Base-by-base conservation (phyloP, 2,113 vertebrate species). In the Pluvialis apricaria region DNA sequence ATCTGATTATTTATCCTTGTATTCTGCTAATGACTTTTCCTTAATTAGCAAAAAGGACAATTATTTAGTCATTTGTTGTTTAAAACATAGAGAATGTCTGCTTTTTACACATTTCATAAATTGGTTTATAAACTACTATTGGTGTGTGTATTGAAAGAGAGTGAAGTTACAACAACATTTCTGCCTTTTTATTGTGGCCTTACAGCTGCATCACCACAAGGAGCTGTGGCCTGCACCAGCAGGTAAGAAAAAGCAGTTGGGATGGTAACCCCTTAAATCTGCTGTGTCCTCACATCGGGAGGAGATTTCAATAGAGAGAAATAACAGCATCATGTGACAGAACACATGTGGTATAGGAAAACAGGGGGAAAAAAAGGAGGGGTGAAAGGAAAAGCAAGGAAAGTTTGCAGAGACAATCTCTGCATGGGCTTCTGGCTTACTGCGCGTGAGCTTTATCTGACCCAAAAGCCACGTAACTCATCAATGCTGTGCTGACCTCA, bases 301-400 rank as follows among this genome's bases (percentile, higher is more conserved):
- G 81, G 13, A 32, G 51, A 58, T n/a, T 7, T 10, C 71, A 62
- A 0, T 3, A 75, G 71, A 65, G 19, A 31, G 66, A 32, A 88
- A 64, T 8, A 68, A 26, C 34, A 49, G 1, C 38, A 40, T 4
- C 15, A 8, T 3, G 11, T 7, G 66, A 34, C 14, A 82, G 47
- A 68, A 12, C 9, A 42, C 15, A 20, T 2, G 5, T 8, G 38
- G 26, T 1, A 34, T 7, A 55, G 55, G 70, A 51, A 54, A 65
- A n/a, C 1, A 2, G 28, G 4, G 10, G 10, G 14, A 8, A 7
- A 8, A 6, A 6, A 36, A 54, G 16, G 26, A 9, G 20, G 17
- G 13, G 14, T 7, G 34, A 49, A 64, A 77, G 34, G 62, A 38
- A 66, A 54, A 55, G 68, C 9, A 68, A n/a, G 73, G 58, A 49